Evolutionary conservation across 2,888 invertebrate species (phyloP), one percentile per base, ranked within the genome.

Genomic region (Dynastes tityus): DNA sequence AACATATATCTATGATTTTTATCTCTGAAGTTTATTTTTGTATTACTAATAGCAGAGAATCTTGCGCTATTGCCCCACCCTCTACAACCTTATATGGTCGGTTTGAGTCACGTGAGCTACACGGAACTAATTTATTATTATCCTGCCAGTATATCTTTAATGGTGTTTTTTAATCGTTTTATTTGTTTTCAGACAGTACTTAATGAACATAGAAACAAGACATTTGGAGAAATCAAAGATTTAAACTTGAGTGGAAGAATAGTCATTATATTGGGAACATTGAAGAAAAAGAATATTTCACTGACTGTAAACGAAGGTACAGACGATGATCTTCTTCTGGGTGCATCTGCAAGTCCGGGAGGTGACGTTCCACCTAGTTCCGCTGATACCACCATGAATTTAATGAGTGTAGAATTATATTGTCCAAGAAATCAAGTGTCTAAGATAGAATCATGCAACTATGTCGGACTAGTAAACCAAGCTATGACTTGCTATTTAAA

Each of bases 401-500:
- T 81, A 45, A 82, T 83, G 80, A 82, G 81, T 68, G 81, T 82
- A n/a, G 83, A 82, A 29, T 78, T 79, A n/a, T 79, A 79, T 68
- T 78, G 67, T 74, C 70, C 75, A 4, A 27, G 65, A 29, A 68
- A 70, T 70, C 64, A 80, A 45, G n/a, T 63, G 51, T 49, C 73
- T 45, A 79, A 78, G 82, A n/a, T 67, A 6, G 86, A 86, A 76
- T 80, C 84, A 11, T 82, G 84, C 51, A 87, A 85, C 79, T 95
- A 94, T 87, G 95, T 96, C 9, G 96, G 96, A 51, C 90, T 96
- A 71, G 95, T 96, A 8, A 96, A 96, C 88, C 95, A 96, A 88
- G 96, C 96, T 0, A 97, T 97, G 96, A 97, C 97, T 0, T 97
- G 97, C 87, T 97, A 97, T 87, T 90, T 97, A 78, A 97, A 97